A percentile compares a stretch with the other conserved stretches of the same genome.
Evolutionary conservation across 2,113 vertebrate species (phyloP).

Genomic region (Urocitellus parryii): DNA sequence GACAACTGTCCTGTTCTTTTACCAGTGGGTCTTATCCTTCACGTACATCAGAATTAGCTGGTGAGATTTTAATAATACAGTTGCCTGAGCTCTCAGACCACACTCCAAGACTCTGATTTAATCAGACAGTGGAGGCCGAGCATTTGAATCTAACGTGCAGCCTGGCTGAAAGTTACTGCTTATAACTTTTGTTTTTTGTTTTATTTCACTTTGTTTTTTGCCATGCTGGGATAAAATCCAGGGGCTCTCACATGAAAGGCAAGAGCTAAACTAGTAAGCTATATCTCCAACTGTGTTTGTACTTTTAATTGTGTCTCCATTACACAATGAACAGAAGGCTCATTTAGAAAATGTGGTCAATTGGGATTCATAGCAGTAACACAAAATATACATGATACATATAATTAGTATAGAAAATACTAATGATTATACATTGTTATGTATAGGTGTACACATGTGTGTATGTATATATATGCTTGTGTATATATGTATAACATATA

Average conservation of each 20-base stretch:
- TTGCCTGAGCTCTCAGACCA: neutral
- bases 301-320: neutral
- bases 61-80: neutral
- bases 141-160: neutral
- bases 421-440: neutral
- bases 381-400: neutral
- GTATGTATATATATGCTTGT: neutral
- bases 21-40: neutral
- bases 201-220: neutral
- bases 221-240: neutral
- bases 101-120: neutral
- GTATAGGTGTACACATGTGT: neutral
- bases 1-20: neutral
- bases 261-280: neutral
- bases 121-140: neutral
- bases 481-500: no score
- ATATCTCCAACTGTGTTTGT: neutral
- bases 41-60: neutral
- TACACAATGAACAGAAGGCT: neutral
- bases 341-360: neutral
- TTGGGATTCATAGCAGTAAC: neutral
- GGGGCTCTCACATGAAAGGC: neutral
- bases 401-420: neutral
- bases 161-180: neutral
- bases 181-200: neutral